These are phyloP conservation scores for Drosophila lacteicornis DNA, from an alignment of 1,140 invertebrate genomes.

Conservation along the genomic window DNA sequence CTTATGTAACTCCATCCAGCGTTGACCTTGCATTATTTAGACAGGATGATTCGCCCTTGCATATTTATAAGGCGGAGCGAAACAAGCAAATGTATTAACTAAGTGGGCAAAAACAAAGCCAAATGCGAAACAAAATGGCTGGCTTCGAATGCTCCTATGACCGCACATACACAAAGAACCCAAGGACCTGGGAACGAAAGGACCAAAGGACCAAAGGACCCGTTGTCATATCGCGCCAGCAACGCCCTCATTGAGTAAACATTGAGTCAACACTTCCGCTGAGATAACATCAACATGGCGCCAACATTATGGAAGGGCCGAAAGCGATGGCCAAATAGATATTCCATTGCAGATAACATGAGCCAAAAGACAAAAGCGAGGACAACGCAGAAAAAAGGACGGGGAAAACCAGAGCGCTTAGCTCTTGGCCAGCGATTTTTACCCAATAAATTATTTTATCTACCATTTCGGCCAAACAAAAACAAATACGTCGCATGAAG, in stretches of 20 bases:
- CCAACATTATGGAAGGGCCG: constrained; percentile 77
- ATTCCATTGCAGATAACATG: constrained; percentile 68
- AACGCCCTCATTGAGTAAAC: constrained; percentile 82
- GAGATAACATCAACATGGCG: constrained; percentile 81
- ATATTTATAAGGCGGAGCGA: constrained; percentile 68
- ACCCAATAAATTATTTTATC: constrained; percentile 82
- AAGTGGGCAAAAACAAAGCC: constrained; percentile 55
- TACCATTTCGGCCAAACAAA: constrained; percentile 50
- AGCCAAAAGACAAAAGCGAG: constrained; percentile 39
- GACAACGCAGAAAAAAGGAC: constrained; percentile 12
- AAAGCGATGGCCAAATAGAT: constrained; percentile 77
- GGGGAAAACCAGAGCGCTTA: constrained; percentile 52
- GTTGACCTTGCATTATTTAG: constrained; percentile 67
- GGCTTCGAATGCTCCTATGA: constrained; percentile 34
- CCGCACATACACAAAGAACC: constrained; percentile 45
- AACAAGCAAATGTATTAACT: constrained; percentile 63
- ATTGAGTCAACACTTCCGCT: constrained; percentile 82
- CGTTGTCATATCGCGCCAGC: constrained; percentile 64
- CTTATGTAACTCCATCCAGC: constrained; percentile 44
- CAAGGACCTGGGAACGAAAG: constrained; percentile 18
- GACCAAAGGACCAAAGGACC: constrained; percentile 5
- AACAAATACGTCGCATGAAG: constrained; percentile 39
- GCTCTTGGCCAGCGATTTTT: constrained; percentile 79
- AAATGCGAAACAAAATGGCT: constrained; percentile 63
- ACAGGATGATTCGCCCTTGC: constrained; percentile 51